Evolutionary conservation across 2,888 invertebrate species (phyloP), one percentile per base, ranked within the genome.

Genomic region (Euzetes globulus): DNA sequence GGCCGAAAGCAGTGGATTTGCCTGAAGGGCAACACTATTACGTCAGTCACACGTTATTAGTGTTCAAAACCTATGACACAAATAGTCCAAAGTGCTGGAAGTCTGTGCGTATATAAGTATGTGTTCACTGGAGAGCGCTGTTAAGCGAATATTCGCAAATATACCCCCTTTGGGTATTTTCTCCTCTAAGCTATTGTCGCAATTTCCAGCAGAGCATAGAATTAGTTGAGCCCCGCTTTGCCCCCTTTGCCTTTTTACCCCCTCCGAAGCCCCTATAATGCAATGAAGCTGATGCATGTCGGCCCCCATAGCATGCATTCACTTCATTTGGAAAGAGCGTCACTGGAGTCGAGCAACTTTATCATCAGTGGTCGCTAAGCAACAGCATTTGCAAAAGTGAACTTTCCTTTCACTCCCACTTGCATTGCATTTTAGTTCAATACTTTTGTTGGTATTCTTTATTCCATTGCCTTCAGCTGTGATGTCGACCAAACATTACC

Each of bases 11-110:
- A 58, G 7, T 58, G 27, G 25, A 19, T 25, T 52, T 52, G 58
- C 58, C 58, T 22, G 58, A 22, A 58, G 58, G 22, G 7, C 58
- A 58, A 22, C 15, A 22, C 25, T 58, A 5, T 19, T 58, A 58
- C 58, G 58, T 58, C 58, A 58, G 22, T 58, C 58, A 58, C 58
- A 58, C 58, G 58, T 58, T 58, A 58, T 58, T 58, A 58, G 58
- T 58, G 58, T 58, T 58, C 58, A 58, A 17, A 58, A 22, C 27
- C 25, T 58, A 58, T 58, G 58, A 58, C 58, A 58, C 25, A 58
- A 58, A 58, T 58, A 22, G 19, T 15, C 22, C 22, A 22, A 22
- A 58, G 25, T 6, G 17, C 22, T 58, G 22, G 3, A 3, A 22
- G 11, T 2, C 19, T 22, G 58, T 5, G 58, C 22, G 22, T 25